A percentile compares a stretch with the other conserved stretches of the same genome.
phyloP scores from a whole-genome alignment of 2,888 invertebrate species.

The Oscheius sp. region DNA sequence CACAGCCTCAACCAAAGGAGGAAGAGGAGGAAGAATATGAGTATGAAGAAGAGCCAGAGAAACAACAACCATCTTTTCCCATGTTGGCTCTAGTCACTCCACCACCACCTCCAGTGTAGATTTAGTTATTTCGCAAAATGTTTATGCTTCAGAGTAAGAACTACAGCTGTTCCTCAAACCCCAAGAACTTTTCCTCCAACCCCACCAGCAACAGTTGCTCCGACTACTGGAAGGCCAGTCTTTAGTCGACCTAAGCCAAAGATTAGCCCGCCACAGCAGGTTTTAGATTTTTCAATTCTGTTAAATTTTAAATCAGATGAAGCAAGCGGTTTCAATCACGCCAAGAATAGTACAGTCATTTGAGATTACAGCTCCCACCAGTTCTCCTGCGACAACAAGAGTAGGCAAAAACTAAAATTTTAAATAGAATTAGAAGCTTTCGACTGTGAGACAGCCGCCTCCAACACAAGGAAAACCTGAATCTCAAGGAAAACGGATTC shows the following conservation, averaged over 20 bases:
- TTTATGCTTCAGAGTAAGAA: background rate
- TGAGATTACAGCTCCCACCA: constrained; percentile 15
- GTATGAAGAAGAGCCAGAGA: constrained; percentile 42
- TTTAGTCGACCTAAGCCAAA: constrained; percentile 47
- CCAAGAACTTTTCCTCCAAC: constrained; percentile 21
- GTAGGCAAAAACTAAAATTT: background rate
- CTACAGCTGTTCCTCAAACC: constrained; percentile 8
- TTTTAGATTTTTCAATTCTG: background rate
- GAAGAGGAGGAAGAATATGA: constrained; percentile 41
- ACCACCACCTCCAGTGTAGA: constrained; percentile 4
- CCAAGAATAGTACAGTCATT: constrained; percentile 4
- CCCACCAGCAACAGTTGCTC: constrained; percentile 10
- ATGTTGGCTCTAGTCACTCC: constrained; percentile 39
- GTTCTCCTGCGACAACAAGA: background rate
- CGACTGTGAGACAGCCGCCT: background rate
- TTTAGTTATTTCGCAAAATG: background rate
- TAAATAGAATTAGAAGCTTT: background rate
- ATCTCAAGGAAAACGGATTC: constrained; percentile 1
- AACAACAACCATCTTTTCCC: constrained; percentile 41
- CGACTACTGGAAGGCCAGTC: constrained; percentile 33
- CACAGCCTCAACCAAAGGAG: constrained; percentile 19
- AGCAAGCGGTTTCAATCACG: constrained; percentile 12
- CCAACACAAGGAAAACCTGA: no score
- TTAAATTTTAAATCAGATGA: background rate
- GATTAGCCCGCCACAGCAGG: constrained; percentile 28